Evolutionary conservation across 2,113 vertebrate genomes (phyloP).

Genomic region (Nothobranchius kuhntae): DNA sequence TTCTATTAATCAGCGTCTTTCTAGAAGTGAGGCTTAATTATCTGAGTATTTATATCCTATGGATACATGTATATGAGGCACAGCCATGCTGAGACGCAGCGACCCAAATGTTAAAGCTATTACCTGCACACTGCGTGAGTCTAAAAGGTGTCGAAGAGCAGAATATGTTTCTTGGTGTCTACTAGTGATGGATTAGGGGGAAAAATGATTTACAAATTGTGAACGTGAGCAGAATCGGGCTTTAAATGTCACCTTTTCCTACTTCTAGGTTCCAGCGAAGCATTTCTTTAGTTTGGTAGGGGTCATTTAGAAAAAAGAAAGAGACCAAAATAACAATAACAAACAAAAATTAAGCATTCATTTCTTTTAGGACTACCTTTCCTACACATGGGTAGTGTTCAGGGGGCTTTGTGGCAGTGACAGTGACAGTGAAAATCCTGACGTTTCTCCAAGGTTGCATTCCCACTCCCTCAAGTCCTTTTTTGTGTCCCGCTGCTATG

Average conservation of each 20-base stretch:
- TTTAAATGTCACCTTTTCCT: conserved; percentile 50
- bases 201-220: conserved; percentile 62
- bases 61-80: conserved; percentile 27
- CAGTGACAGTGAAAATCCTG: conserved; percentile 27
- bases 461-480: conserved; percentile 35
- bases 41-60: conserved; percentile 4
- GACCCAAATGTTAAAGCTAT: conserved; percentile 57
- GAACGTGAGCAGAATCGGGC: conserved; percentile 49
- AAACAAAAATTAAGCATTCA: conserved; percentile 31
- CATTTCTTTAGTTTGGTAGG: conserved; percentile 5
- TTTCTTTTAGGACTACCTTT: conserved; percentile 14
- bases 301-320: conserved; percentile 18
- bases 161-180: conserved; percentile 47
- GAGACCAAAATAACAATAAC: conserved; percentile 6
- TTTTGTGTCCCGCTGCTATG: conserved; percentile 26
- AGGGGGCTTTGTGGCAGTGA: background rate
- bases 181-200: conserved; percentile 62
- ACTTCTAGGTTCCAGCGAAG: conserved; percentile 28
- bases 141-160: conserved; percentile 48
- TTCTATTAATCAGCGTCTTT: conserved; percentile 16
- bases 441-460: conserved; percentile 40
- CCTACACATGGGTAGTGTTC: no score
- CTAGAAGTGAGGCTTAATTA: conserved; percentile 18
- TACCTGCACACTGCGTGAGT: conserved; percentile 48
- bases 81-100: conserved; percentile 34